phyloP scores from a whole-genome alignment of 2,797 vertebrate species.

The Diceros bicornis region DNA sequence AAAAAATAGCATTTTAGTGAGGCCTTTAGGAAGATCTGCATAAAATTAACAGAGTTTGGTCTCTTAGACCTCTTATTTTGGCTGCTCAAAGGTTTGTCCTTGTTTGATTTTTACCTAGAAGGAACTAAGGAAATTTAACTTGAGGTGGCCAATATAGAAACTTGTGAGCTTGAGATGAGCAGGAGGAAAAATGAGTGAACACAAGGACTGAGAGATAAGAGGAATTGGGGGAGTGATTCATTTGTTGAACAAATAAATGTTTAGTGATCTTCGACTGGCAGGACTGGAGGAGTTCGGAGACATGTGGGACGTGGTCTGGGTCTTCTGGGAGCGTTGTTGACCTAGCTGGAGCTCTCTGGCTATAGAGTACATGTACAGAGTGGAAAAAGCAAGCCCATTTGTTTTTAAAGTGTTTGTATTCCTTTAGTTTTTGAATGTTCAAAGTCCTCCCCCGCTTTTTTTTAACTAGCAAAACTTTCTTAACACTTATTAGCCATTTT shows the following conservation, averaged over 20 bases:
- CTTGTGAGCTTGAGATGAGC: neutral
- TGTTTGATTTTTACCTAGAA: slow-evolving; percentile 42
- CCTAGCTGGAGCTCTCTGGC: neutral
- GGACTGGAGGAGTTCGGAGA: neutral
- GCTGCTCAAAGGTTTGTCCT: neutral
- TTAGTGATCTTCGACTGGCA: neutral
- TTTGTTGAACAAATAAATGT: slow-evolving; percentile 30
- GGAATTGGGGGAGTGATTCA: neutral
- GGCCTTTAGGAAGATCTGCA: neutral
- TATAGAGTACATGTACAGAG: neutral
- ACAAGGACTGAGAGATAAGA: neutral
- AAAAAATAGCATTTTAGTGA: slow-evolving; percentile 19
- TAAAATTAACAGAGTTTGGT: neutral
- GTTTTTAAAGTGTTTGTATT: slow-evolving; percentile 58
- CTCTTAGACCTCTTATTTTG: neutral
- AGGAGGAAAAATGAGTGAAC: slow-evolving; percentile 12
- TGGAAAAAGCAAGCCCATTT: neutral
- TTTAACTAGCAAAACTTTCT: neutral
- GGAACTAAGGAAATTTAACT: slow-evolving; percentile 40
- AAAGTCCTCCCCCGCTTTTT: neutral
- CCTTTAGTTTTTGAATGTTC: slow-evolving; percentile 31
- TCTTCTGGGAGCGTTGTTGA: neutral
- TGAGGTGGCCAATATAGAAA: neutral
- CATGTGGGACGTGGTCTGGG: neutral
- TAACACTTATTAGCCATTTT: neutral